These are phyloP conservation scores for Apomyelois bistriatella DNA, from an alignment of 2,888 invertebrate species.

Conservation along the genomic window DNA sequence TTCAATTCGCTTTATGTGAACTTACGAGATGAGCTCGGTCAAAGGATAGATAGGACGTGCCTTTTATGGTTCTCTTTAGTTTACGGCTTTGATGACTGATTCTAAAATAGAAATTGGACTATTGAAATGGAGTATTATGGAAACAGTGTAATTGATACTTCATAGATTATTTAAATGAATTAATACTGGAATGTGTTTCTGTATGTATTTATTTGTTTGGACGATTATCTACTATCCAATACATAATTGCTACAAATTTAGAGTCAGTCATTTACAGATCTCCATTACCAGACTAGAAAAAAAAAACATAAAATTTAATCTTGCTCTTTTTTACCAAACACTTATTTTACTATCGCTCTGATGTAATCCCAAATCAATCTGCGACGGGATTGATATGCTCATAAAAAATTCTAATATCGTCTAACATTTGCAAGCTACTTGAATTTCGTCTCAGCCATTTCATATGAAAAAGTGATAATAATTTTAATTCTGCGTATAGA, in stretches of 20 bases:
- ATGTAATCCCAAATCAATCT: background rate
- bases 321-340: background rate
- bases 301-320: no score
- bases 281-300: no score
- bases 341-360: background rate
- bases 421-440: background rate
- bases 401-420: conserved; percentile 1
- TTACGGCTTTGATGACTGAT: background rate
- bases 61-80: conserved; percentile 6
- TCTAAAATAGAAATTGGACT: background rate
- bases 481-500: background rate
- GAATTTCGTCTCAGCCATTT: conserved; percentile 2
- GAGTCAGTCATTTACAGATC: no score
- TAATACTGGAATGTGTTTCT: no score
- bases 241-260: no score
- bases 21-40: background rate
- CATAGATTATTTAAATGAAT: no score
- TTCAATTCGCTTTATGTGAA: background rate
- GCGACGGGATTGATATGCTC: background rate
- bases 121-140: no score
- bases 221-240: no score
- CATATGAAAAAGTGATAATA: background rate
- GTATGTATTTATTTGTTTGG: no score
- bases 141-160: no score
- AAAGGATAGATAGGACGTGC: background rate